A percentile compares a stretch with the other conserved stretches of the same genome.
These are phyloP conservation scores for Mya arenaria DNA, from an alignment of 1,140 invertebrate species.

Conservation along the genomic window DNA sequence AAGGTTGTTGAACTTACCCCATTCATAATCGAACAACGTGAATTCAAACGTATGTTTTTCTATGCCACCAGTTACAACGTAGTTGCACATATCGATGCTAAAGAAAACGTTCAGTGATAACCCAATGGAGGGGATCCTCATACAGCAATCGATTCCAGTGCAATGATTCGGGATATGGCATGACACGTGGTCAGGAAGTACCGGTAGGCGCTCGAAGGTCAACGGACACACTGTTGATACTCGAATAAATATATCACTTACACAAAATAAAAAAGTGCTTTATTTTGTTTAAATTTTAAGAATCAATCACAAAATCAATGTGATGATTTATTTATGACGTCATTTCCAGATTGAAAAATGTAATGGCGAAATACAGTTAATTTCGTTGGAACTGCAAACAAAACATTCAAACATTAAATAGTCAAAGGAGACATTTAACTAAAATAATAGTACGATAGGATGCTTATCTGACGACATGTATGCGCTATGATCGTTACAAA, in stretches of 20 bases:
- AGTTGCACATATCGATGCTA: constrained; percentile 46
- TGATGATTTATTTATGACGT: no score
- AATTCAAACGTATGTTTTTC: constrained; percentile 25
- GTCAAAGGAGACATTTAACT: not conserved
- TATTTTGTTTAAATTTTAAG: no score
- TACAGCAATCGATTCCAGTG: constrained; percentile 52
- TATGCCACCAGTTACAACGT: constrained; percentile 28
- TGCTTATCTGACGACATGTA: not conserved
- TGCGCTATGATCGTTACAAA: not conserved
- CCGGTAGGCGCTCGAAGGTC: constrained; percentile 27
- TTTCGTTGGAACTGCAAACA: not conserved
- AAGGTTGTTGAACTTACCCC: no score
- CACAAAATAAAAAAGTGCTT: no score
- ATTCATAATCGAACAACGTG: constrained; percentile 39
- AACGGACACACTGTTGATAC: constrained; percentile 48
- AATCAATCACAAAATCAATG: no score
- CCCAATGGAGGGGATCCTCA: constrained; percentile 25
- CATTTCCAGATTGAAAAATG: no score
- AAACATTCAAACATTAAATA: not conserved
- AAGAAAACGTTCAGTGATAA: constrained; percentile 10
- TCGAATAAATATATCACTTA: no score
- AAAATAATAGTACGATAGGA: not conserved
- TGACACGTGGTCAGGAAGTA: not conserved
- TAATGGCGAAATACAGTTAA: not conserved
- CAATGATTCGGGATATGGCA: constrained; percentile 39